Base-by-base conservation (phyloP, 2,797 vertebrate genomes). In the Craterocephalus amniculus region DNA sequence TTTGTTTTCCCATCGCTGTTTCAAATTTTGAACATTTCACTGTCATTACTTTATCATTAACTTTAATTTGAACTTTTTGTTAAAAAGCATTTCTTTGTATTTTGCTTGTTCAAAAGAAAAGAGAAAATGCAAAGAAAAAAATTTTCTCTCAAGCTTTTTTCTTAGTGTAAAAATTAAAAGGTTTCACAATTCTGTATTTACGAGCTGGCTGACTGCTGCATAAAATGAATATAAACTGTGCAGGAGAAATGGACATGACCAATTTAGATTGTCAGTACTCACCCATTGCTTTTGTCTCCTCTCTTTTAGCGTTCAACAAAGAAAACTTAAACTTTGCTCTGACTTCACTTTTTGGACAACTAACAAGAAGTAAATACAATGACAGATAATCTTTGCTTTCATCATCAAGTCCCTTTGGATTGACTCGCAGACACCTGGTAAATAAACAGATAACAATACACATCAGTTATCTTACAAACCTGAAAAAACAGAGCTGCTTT, bases 241-340 rank as follows among this genome's bases (percentile, higher is more conserved):
- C 1, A 24, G n/a, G 4, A 31, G 2, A 64, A 32, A 2, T 31
- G 18, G 5, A 38, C 31, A 16, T 18, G 18, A 13, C 32, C 26
- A 20, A 45, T 20, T 38, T 38, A 8, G 48, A 14, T 12, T 11
- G 58, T 22, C 65, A 32, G 16, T 22, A 88, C 97, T 96, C 91
- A 99, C 97, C 97, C 97, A 99, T 99, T 73, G 97, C 97, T 96
- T 99, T 99, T 73, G 97, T 99, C 94, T 99, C 97, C 92, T 99
- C 97, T 94, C 97, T 95, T 94, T 99, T 98, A 78, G 97, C 96
- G 57, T 99, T 99, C 89, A 99, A 86, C 86, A 99, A 94, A 82
- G 97, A 99, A 95, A 99, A 99, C 89, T 99, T 99, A 92, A 99
- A 99, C 94, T 99, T 99, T 91, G 97, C 97, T 95, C 97, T 95